Base-by-base conservation (phyloP, 2,888 invertebrate species). In the Caenorhabditis virilis region DNA sequence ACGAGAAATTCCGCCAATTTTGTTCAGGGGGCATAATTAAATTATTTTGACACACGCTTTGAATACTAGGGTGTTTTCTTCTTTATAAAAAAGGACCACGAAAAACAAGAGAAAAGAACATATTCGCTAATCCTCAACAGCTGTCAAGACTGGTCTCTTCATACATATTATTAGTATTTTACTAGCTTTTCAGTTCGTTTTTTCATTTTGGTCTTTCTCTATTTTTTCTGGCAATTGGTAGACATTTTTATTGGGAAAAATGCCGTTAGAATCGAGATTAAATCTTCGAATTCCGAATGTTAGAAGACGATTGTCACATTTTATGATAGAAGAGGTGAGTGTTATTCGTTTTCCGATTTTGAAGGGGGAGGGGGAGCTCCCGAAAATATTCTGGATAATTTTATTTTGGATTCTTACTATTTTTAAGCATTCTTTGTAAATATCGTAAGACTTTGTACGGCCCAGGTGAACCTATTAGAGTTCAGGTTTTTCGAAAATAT, bases 271-370 rank as follows among this genome's bases (percentile, higher is more conserved):
- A 27, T 4, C n/a, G 20, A 47, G 58, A 38, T 56, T 63, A 39
- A 63, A 63, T 42, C 57, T 63, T 46, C 53, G 53, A 45, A 57
- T 63, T 43, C 63, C 63, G 36, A 63, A 63, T 50, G 63, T 63
- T 35, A 35, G 63, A 33, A 23, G 63, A 45, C 30, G 63, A 51
- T 47, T 63, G 36, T 63, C 63, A 9, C 63, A 63, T 50, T 63
- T 63, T 41, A 63, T 63, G 63, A 53, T 63, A 6, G 63, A 63
- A 53, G 63, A 63, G 50, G 63, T 63, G 26, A 49, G 56, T 16
- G 9, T 33, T 47, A 7, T 39, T 39, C 11, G 39, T 9, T 9
- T 30, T 30, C n/a, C n/a, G n/a, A n/a, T n/a, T n/a, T n/a, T n/a
- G n/a, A n/a, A n/a, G n/a, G n/a, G n/a, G n/a, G n/a, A n/a, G n/a